These are phyloP conservation scores for Chelonoidis abingdonii DNA, from an alignment of 2,113 vertebrate genomes.

Conservation along the genomic window DNA sequence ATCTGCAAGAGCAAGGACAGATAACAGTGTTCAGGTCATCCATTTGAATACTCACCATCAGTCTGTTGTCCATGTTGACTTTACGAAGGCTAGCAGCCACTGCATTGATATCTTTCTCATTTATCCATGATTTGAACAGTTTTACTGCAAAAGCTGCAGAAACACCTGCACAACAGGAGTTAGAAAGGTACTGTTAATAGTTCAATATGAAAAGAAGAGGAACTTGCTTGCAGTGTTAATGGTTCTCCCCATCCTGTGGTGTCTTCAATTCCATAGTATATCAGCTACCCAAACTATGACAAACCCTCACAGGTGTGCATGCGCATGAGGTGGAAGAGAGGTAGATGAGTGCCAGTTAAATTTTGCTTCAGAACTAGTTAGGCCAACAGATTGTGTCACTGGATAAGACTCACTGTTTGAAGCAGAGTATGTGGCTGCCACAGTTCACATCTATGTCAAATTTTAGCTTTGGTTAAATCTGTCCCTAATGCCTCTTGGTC, in stretches of 20 bases:
- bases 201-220: not conserved
- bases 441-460: not conserved
- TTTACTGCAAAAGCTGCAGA: constrained; percentile 99
- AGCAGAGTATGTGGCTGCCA: fast-evolving
- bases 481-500: not conserved
- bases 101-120: constrained; percentile 98
- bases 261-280: not conserved
- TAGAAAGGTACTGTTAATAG: not conserved
- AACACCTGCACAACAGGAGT: constrained; percentile 82
- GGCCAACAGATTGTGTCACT: not conserved
- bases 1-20: not conserved
- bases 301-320: not conserved
- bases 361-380: not conserved
- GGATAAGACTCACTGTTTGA: not conserved
- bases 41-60: constrained; percentile 86
- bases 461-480: not conserved
- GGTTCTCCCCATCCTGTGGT: not conserved
- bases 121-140: constrained; percentile 99
- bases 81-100: constrained; percentile 95
- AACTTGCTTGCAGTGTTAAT: fast-evolving
- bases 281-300: not conserved
- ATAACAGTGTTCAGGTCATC: not conserved
- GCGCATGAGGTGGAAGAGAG: not conserved
- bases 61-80: constrained; percentile 98
- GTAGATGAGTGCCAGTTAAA: not conserved